Conservation (phyloP, 35 echinoderm and acorn worm species). For the Hemicentrotus pulcherrimus region DNA sequence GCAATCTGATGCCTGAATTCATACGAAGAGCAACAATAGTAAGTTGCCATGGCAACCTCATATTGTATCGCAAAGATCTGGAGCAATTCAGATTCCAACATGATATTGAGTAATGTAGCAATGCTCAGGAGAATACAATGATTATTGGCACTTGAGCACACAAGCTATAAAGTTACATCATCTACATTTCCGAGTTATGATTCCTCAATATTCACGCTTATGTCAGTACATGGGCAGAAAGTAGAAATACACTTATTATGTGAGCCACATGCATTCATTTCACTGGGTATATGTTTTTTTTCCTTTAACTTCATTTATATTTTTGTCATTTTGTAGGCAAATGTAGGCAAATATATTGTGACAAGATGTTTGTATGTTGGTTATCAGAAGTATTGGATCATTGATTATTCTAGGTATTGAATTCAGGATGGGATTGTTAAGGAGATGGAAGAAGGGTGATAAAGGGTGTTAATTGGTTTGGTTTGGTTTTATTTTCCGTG, state of each 20-base stretch:
- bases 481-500: too few relatives aligned
- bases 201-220: neutral
- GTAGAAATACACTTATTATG: neutral
- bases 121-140: neutral
- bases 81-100: slow-evolving; percentile 29
- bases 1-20: slow-evolving; percentile 2
- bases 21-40: neutral
- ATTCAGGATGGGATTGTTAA: too few relatives aligned
- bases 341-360: neutral
- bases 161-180: neutral
- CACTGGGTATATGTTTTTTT: neutral
- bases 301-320: neutral
- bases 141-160: slow-evolving; percentile 2
- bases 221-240: neutral
- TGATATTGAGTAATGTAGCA: neutral
- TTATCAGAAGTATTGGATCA: too few relatives aligned
- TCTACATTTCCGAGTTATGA: neutral
- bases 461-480: too few relatives aligned
- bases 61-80: slow-evolving; percentile 17
- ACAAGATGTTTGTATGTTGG: too few relatives aligned
- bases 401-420: too few relatives aligned
- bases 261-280: neutral
- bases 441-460: too few relatives aligned
- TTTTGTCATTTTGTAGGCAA: neutral
- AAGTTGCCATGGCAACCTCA: slow-evolving; percentile 15